Conservation (phyloP, 2,113 vertebrate species). For the Grallaria varia region DNA sequence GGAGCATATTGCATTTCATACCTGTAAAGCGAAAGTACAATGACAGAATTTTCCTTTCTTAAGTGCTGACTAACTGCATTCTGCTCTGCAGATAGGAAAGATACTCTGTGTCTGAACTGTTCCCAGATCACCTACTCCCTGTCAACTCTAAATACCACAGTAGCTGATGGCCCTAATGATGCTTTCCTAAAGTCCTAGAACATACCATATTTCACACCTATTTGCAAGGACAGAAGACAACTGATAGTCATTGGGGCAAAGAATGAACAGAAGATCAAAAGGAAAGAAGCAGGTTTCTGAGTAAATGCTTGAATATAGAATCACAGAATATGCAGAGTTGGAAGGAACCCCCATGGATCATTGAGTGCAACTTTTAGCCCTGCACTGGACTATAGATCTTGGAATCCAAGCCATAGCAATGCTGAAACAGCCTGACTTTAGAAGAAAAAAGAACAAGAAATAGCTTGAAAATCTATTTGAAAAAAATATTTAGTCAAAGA, state of each 20-base stretch:
- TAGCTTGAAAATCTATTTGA: not conserved
- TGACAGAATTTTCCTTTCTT: rapidly evolving
- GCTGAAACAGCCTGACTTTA: not conserved
- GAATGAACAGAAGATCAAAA: not conserved
- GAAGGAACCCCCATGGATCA: too few relatives aligned
- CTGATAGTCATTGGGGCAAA: not conserved
- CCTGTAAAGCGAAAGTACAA: slow-evolving; percentile 50
- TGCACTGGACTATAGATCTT: not conserved
- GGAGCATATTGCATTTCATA: slow-evolving; percentile 93
- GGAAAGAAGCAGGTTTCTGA: not conserved
- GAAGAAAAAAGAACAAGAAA: not conserved
- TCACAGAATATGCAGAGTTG: too few relatives aligned
- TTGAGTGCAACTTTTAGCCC: too few relatives aligned
- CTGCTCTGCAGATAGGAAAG: not conserved
- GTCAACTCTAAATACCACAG: not conserved
- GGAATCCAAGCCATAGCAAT: not conserved
- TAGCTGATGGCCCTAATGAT: not conserved
- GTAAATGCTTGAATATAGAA: not conserved
- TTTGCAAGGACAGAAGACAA: not conserved
- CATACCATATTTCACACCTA: rapidly evolving
- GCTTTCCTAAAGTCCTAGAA: not conserved
- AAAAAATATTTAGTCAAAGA: not conserved
- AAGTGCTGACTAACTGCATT: not conserved
- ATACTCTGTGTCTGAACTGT: not conserved
- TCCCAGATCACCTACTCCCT: not conserved